Evolutionary conservation across 2,888 invertebrate genomes (phyloP).

Genomic region (Steromphala cineraria): DNA sequence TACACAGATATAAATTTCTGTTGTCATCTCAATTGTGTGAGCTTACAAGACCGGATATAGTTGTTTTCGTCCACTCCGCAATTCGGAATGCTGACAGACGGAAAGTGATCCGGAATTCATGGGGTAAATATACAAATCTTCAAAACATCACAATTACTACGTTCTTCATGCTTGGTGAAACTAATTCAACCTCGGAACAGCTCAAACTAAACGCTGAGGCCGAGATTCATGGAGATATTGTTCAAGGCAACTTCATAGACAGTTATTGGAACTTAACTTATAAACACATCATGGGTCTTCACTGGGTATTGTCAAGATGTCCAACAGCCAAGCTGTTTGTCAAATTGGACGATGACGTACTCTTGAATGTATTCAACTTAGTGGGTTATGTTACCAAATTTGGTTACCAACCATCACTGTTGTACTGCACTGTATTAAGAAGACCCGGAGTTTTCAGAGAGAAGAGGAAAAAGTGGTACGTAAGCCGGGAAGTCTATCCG

Average conservation of each 20-base stretch:
- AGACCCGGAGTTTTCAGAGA: conserved; percentile 44
- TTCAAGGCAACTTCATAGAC: conserved; percentile 67
- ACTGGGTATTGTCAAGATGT: conserved; percentile 69
- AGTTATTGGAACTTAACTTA: conserved; percentile 72
- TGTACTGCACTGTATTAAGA: conserved; percentile 51
- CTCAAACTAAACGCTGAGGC: conserved; percentile 35
- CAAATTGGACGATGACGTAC: conserved; percentile 72
- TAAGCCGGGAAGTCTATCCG: conserved; percentile 48
- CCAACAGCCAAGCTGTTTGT: conserved; percentile 65
- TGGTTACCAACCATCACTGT: conserved; percentile 35
- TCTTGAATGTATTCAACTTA: conserved; percentile 78
- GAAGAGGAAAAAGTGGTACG: conserved; percentile 54
- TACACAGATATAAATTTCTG: conserved; percentile 37
- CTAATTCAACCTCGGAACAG: conserved; percentile 22
- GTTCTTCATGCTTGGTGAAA: conserved; percentile 43
- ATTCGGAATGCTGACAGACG: conserved; percentile 38
- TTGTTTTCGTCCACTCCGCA: conserved; percentile 50
- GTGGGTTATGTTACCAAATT: conserved; percentile 67
- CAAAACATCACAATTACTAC: conserved; percentile 32
- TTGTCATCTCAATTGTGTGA: conserved; percentile 36
- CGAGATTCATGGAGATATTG: conserved; percentile 43
- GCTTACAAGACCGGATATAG: conserved; percentile 29
- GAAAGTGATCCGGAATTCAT: conserved; percentile 47
- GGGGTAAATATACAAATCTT: conserved; percentile 41
- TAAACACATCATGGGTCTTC: conserved; percentile 67